Percentiles rank a stretch among this genome's conserved stretches.
Evolutionary conservation across 2,888 invertebrate species (phyloP).

Genomic region (Girardia tigrina): DNA sequence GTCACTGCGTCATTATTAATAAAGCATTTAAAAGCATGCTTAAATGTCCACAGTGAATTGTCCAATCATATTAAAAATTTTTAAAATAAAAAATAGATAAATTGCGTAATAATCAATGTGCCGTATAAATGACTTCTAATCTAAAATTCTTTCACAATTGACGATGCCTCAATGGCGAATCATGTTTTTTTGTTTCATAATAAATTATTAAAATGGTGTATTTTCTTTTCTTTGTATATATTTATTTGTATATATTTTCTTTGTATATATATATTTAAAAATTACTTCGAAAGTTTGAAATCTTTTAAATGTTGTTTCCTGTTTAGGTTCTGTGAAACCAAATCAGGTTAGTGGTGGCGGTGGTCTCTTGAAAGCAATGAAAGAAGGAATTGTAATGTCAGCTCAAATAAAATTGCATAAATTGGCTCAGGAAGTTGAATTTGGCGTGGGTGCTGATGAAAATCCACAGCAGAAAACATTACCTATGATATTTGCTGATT

Average conservation of each 20-base stretch:
- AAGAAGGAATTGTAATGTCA: conserved; percentile 71
- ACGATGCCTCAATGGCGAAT: not conserved
- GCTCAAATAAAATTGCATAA: conserved; percentile 41
- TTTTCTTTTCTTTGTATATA: too few species aligned
- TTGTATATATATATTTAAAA: too few species aligned
- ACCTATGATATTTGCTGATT: conserved; percentile 35
- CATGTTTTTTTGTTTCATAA: not conserved
- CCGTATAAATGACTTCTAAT: too few species aligned
- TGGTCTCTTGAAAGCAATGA: conserved; percentile 83
- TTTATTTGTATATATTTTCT: too few species aligned
- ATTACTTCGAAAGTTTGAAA: too few species aligned
- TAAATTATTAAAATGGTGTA: not conserved
- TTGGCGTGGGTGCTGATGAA: conserved; percentile 26
- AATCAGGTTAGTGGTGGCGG: conserved; percentile 57
- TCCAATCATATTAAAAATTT: too few species aligned
- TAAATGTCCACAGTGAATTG: too few species aligned
- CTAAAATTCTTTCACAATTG: not conserved
- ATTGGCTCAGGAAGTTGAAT: conserved; percentile 36
- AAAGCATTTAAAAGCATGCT: too few species aligned
- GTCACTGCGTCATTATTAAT: too few species aligned
- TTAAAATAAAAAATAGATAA: too few species aligned
- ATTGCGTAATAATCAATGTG: too few species aligned
- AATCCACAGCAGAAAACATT: conserved; percentile 34
- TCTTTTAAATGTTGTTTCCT: not conserved
- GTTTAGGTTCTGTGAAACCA: not conserved